Base-by-base conservation (phyloP, 2,113 vertebrate genomes). In the Oncorhynchus keta region DNA sequence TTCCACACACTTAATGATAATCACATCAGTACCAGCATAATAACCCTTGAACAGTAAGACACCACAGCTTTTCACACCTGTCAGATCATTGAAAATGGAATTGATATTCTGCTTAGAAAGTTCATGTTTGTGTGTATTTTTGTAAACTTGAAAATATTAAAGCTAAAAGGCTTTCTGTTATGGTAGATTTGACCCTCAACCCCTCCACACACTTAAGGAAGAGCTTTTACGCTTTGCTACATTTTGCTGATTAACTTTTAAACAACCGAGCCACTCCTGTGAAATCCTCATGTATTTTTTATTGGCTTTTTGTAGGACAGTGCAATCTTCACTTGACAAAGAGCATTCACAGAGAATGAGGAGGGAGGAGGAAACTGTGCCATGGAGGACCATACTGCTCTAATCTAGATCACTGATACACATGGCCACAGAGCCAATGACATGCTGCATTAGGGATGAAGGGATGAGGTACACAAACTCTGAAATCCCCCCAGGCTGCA, bases 391-490 rank as follows among this genome's bases (percentile, higher is more conserved):
- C 67, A 68, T 35, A 30, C 11, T 14, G 14, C 65, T 65, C 62
- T 65, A 16, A 45, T 45, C 39, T 45, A 5, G 65, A 67, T 67
- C 28, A 67, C 28, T 67, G 26, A 67, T 67, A 30, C 65, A 67
- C 13, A n/a, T 32, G 18, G 32, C 67, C 18, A 16, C 67, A 22
- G 67, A 68, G 30, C 67, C 67, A 68, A 68, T 45, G 6, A 39
- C 30, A 68, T 9, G 66, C 28, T 68, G 16, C 66, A 68, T 68
- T 68, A 32, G 65, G 67, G 67, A 45, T 68, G 67, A 35, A 68
- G 30, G 18, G 32, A 39, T 45, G 67, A 68, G 67, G 32, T 28
- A 62, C 59, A 22, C 55, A 57, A 62, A 22, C 59, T 16, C n/a
- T 22, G 18, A 22, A 62, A 62, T 5, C 59, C 59, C 59, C 59